Evolutionary conservation across 2,888 invertebrate genomes (phyloP).

Genomic region (Latrodectus hesperus): DNA sequence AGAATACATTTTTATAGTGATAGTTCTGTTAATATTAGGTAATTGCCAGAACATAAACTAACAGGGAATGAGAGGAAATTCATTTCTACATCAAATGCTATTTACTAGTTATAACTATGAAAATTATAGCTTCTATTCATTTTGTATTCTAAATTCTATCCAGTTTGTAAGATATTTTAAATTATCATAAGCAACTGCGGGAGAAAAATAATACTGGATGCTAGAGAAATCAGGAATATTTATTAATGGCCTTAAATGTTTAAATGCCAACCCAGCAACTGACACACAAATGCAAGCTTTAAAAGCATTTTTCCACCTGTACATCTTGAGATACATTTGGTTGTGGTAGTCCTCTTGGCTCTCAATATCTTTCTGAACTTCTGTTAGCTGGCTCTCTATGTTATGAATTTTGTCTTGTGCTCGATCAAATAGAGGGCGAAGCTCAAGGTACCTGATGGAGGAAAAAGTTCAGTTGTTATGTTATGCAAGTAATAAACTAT

Average conservation of each 20-base stretch:
- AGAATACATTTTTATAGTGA: too few species aligned
- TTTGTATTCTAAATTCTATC: slow-evolving; percentile 35
- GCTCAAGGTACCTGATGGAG: slow-evolving; percentile 82
- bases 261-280: slow-evolving; percentile 39
- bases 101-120: background rate
- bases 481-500: too few species aligned
- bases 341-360: slow-evolving; percentile 83
- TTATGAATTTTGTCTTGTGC: slow-evolving; percentile 82
- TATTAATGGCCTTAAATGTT: slow-evolving; percentile 29
- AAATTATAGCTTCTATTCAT: background rate
- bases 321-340: slow-evolving; percentile 86
- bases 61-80: too few species aligned
- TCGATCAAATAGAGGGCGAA: slow-evolving; percentile 77
- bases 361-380: slow-evolving; percentile 83
- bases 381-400: slow-evolving; percentile 84
- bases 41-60: too few species aligned
- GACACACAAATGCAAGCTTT: slow-evolving; percentile 53
- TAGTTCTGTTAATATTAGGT: too few species aligned
- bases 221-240: slow-evolving; percentile 29
- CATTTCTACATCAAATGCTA: background rate
- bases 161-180: slow-evolving; percentile 31
- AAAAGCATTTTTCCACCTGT: slow-evolving; percentile 70
- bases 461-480: background rate
- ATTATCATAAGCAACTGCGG: slow-evolving; percentile 47
- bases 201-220: slow-evolving; percentile 29